Percentiles rank a stretch among this genome's conserved stretches.
Conservation (phyloP, 2,888 invertebrate genomes). For the Hybos culiciformis region DNA sequence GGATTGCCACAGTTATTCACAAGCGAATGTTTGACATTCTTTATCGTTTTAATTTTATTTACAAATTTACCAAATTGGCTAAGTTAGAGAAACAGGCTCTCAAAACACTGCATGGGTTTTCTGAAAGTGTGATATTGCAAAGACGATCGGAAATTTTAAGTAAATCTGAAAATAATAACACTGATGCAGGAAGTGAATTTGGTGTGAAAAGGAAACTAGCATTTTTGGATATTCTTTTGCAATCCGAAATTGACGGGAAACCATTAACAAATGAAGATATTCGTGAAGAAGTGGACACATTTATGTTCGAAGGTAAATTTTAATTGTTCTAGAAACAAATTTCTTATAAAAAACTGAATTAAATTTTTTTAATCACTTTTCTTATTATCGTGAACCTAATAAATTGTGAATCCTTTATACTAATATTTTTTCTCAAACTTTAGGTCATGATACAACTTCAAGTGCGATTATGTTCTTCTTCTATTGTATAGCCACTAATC, state of each 20-base stretch:
- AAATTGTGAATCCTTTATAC: no score
- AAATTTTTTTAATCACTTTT: no score
- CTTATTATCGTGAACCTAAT: no score
- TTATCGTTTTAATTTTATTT: slow-evolving; percentile 28
- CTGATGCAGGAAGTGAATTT: slow-evolving; percentile 29
- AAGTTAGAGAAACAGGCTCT: slow-evolving; percentile 39
- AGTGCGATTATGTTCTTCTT: slow-evolving; percentile 39
- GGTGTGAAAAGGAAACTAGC: slow-evolving; percentile 48
- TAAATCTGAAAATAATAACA: slow-evolving; percentile 14
- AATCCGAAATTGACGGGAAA: slow-evolving; percentile 44
- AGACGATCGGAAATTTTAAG: slow-evolving; percentile 29
- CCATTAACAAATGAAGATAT: slow-evolving; percentile 45
- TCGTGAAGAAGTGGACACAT: slow-evolving; percentile 57
- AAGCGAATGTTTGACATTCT: slow-evolving; percentile 33
- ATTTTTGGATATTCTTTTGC: slow-evolving; percentile 51
- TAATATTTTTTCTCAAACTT: no score
- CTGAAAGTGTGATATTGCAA: slow-evolving; percentile 41
- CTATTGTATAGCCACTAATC: slow-evolving; percentile 37
- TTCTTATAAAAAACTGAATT: no score
- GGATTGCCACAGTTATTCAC: slow-evolving; percentile 30
- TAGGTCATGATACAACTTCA: slow-evolving; percentile 41
- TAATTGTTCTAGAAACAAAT: no score
- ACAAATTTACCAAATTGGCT: slow-evolving; percentile 43
- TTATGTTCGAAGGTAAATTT: slow-evolving; percentile 62
- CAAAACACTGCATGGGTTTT: slow-evolving; percentile 39